Evolutionary conservation across 2,797 vertebrate genomes (phyloP), one percentile per base, ranked within the genome.

Genomic region (Rhodeus uyekii): DNA sequence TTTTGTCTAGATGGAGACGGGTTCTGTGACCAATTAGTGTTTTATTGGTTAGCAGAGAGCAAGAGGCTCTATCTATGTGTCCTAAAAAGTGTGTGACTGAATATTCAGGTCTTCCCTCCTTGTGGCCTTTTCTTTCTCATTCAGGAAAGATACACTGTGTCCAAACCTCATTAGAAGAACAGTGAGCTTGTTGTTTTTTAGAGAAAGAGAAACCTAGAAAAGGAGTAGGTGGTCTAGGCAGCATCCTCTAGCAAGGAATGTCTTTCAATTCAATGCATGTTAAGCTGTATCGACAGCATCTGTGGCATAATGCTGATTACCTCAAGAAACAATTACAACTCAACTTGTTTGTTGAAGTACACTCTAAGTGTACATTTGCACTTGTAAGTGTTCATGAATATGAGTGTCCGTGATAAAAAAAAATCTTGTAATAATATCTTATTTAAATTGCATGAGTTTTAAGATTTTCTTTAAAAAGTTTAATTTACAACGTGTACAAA

Each of bases 11-110:
- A 82, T 76, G 83, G 86, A 88, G 86, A 90, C 69, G 42, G 87
- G 87, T 87, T 88, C 90, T 90, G 90, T 90, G 89, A 90, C 90
- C 88, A 91, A 91, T 90, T 91, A 90, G 86, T 81, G 85, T 88
- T 89, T 89, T 86, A 88, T 87, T 87, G 77, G 86, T 76, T 83
- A 69, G 80, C 65, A 65, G 73, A 84, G 85, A 87, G 84, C 81
- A 75, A 77, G 79, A 87, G 84, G 63, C 84, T 83, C 82, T 78
- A 71, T 76, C 68, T 80, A 64, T 67, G 46, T 82, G 73, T 85
- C 78, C 79, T 86, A 74, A 87, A 76, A 76, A 81, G 36, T 78
- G 81, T 77, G 74, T 82, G 75, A 58, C 63, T 76, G 81, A 80
- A 81, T 76, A 78, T 81, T 86, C 78, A 63, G 76, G 82, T 74